Percentiles rank a stretch among this genome's conserved stretches.
These are phyloP conservation scores for Trichopria drosophilae DNA, from an alignment of 2,888 invertebrate species.

Conservation along the genomic window DNA sequence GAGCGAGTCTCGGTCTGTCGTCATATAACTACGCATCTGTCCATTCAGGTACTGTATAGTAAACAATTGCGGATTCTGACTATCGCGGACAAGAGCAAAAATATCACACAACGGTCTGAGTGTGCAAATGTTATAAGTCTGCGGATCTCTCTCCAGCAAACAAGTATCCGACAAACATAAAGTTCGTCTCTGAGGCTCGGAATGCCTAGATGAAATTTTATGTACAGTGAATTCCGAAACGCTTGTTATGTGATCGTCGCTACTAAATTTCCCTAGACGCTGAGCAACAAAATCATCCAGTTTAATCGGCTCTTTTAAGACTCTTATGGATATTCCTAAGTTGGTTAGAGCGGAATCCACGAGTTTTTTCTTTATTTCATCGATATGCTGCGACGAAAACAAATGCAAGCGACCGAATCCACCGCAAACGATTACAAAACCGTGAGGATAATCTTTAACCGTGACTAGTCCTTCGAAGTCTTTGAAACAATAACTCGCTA, in stretches of 20 bases:
- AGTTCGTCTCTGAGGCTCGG: constrained; percentile 83
- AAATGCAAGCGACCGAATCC: constrained; percentile 90
- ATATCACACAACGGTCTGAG: constrained; percentile 80
- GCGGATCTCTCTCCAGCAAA: constrained; percentile 93
- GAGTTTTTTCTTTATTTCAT: constrained; percentile 85
- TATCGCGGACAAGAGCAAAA: constrained; percentile 87
- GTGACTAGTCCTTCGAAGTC: constrained; percentile 81
- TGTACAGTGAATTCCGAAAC: constrained; percentile 95
- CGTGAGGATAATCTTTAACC: constrained; percentile 87
- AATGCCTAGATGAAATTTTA: constrained; percentile 81
- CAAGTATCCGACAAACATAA: constrained; percentile 95
- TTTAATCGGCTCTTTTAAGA: constrained; percentile 79
- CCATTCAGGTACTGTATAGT: constrained; percentile 93
- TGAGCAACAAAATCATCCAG: constrained; percentile 84
- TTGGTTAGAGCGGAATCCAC: constrained; percentile 79
- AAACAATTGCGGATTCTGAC: constrained; percentile 90
- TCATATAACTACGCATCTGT: constrained; percentile 81
- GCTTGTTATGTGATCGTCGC: constrained; percentile 94
- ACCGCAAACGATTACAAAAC: constrained; percentile 88
- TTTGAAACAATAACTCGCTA: constrained; percentile 84
- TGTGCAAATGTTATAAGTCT: constrained; percentile 92
- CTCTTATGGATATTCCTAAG: constrained; percentile 82
- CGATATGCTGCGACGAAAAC: constrained; percentile 83
- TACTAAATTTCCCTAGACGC: constrained; percentile 87
- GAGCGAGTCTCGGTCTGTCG: constrained; percentile 94